Conservation (phyloP, 2,113 vertebrate species). For the Aptenodytes forsteri region DNA sequence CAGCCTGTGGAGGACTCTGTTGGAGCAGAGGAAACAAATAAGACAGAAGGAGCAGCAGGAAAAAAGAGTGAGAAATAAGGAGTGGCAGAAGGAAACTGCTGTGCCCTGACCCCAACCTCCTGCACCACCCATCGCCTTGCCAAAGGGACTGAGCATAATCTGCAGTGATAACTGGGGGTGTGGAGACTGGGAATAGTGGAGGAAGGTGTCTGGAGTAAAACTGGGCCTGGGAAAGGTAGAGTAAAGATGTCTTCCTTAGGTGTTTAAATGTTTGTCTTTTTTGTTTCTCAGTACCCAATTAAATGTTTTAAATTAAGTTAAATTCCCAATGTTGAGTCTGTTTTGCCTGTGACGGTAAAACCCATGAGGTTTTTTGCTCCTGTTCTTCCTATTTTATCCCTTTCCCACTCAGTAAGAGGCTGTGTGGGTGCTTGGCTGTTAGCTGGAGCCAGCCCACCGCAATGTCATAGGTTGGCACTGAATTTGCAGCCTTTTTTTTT, state of each 20-base stretch:
- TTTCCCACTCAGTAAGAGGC: neutral
- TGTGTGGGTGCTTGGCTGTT: neutral
- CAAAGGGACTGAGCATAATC: rapidly evolving
- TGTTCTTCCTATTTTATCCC: neutral
- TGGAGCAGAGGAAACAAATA: neutral
- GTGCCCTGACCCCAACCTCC: neutral
- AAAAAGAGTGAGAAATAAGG: neutral
- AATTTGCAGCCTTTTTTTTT: neutral
- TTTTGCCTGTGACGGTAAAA: neutral
- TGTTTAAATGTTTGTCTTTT: neutral
- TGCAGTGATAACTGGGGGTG: neutral
- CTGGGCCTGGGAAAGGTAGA: neutral
- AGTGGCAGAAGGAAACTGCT: neutral
- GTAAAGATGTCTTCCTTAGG: neutral
- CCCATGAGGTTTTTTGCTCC: neutral
- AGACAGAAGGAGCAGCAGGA: neutral
- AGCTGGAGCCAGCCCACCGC: neutral
- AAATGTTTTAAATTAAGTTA: neutral
- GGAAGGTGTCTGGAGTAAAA: neutral
- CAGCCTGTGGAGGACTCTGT: neutral
- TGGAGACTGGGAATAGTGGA: neutral
- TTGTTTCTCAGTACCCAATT: neutral
- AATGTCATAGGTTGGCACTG: neutral
- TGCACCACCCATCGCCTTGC: rapidly evolving
- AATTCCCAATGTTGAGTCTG: neutral